Percentiles rank a stretch among this genome's conserved stretches.
Conservation (phyloP, 2,888 invertebrate genomes). For the Lithosia quadra region DNA sequence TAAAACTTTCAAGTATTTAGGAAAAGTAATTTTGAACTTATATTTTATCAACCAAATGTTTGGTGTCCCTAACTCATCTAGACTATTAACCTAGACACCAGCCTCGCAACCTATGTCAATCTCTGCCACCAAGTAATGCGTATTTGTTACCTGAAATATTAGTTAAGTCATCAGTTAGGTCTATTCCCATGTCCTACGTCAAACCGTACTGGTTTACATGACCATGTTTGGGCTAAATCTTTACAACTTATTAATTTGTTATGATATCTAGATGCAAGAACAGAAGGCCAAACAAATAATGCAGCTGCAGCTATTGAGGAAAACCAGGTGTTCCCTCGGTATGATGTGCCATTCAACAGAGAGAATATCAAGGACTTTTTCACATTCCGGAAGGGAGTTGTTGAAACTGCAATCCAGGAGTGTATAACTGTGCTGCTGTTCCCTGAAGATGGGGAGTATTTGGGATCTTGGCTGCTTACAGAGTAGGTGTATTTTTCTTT, state of each 20-base stretch:
- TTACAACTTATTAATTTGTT: neutral
- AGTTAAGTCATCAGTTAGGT: too few species aligned
- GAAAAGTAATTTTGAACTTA: too few species aligned
- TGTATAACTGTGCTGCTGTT: conserved; percentile 89
- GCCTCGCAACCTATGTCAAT: too few species aligned
- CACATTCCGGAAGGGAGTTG: conserved; percentile 90
- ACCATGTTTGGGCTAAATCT: too few species aligned
- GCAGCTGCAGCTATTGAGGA: conserved; percentile 64
- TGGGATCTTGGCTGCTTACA: conserved; percentile 93
- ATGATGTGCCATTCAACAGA: conserved; percentile 79
- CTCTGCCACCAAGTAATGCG: too few species aligned
- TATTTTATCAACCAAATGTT: too few species aligned
- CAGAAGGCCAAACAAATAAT: conserved; percentile 58
- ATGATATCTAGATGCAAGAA: conserved; percentile 68
- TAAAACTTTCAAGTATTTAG: too few species aligned
- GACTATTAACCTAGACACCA: too few species aligned
- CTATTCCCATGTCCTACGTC: too few species aligned
- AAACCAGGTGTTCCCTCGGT: conserved; percentile 75
- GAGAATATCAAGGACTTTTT: conserved; percentile 90
- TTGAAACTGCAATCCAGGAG: conserved; percentile 91
- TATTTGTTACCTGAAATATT: too few species aligned
- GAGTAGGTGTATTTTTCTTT: conserved; percentile 87
- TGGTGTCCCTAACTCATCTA: too few species aligned
- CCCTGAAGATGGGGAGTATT: conserved; percentile 90
- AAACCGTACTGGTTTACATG: too few species aligned